Evolutionary conservation across 2,888 invertebrate genomes (phyloP).

Genomic region (Andrena praecox): DNA sequence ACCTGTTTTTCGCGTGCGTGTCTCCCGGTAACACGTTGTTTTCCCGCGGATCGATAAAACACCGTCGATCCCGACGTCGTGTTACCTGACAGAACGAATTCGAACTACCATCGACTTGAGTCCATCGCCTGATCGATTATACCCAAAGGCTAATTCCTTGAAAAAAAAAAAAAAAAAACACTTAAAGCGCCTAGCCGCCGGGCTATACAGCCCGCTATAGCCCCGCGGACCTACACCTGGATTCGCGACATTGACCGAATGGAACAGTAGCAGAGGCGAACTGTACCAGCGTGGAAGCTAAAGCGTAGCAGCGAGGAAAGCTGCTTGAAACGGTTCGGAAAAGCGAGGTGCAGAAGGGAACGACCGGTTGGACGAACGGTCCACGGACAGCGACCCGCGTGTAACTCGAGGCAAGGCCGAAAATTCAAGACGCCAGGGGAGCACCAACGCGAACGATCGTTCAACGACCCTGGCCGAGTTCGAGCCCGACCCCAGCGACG

Average conservation of each 20-base stretch:
- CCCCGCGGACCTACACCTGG: constrained; percentile 33
- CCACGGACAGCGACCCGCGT: neutral
- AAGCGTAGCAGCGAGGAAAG: constrained; percentile 35
- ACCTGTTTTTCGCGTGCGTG: constrained; percentile 32
- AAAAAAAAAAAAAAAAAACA: neutral
- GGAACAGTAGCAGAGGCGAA: constrained; percentile 10
- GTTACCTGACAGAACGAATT: neutral
- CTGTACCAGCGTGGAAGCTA: constrained; percentile 30
- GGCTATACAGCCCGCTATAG: neutral
- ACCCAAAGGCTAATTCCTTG: neutral
- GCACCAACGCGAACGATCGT: neutral
- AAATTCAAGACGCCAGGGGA: neutral
- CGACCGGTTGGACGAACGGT: neutral
- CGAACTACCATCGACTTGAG: neutral
- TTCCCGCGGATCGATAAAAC: constrained; percentile 34
- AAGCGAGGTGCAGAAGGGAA: constrained; percentile 21
- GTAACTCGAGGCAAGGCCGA: neutral
- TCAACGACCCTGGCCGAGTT: constrained; percentile 1
- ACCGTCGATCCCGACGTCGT: neutral
- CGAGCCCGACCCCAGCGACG: neutral
- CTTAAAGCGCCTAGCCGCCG: neutral
- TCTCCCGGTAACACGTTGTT: neutral
- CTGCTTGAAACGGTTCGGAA: neutral
- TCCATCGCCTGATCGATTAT: neutral
- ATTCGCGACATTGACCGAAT: constrained; percentile 46